Base-by-base conservation (phyloP, 2,797 vertebrate species). In the Scomberomorus guttatus region DNA sequence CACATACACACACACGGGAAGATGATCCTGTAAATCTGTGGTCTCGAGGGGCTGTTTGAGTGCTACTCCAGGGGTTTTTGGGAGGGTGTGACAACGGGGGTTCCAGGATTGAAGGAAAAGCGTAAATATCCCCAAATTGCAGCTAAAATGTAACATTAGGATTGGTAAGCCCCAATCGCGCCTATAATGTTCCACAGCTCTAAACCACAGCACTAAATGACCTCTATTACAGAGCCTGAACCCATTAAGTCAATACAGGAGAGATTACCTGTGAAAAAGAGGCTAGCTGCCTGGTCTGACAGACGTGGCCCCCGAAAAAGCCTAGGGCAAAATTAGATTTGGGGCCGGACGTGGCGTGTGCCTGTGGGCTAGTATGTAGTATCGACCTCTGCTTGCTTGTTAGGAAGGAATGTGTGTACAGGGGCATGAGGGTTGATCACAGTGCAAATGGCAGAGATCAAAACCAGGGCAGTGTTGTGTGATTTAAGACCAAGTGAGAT, bases 71-170 rank as follows among this genome's bases (percentile, higher is more conserved):
- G 88, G 89, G 90, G 24, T 76, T 89, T 86, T 77, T 56, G 55
- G 69, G 37, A 63, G 82, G 87, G 78, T 70, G 62, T 57, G 77
- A 86, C 87, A 78, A 73, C 48, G 20, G 83, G 46, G 77, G 73
- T 58, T 84, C 22, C 10, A 57, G 84, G 90, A 87, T 76, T 79
- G 91, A 85, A 88, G 89, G 68, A 78, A 87, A 90, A 73, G 84
- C 80, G 80, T 90, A 91, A 93, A 91, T 92, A 91, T 92, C 91
- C 90, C 89, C 90, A 93, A 94, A 94, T 94, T 94, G 90, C 87
- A 71, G 92, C 88, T 93, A 91, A 94, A 92, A 92, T 90, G 93
- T 92, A 92, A 90, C 93, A 91, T 94, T 91, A 94, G 89, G 86
- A 88, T 85, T 72, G 68, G 84, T 87, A 93, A 94, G 92, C 89